Conservation (phyloP, 2,888 invertebrate genomes). For the Lissonota sp. region DNA sequence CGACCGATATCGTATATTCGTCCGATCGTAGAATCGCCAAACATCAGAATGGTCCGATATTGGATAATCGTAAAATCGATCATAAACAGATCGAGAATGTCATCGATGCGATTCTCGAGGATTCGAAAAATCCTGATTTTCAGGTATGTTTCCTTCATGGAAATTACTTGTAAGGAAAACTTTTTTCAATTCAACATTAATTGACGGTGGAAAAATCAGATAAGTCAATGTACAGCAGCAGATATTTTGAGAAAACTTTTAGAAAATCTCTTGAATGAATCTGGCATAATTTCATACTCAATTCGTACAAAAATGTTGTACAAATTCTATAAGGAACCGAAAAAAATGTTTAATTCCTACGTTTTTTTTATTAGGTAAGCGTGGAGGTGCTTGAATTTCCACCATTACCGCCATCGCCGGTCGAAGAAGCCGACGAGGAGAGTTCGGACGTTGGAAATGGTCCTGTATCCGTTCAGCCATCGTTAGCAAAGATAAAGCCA, state of each 20-base stretch:
- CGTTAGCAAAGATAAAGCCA: slow-evolving; percentile 72
- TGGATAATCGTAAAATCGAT: slow-evolving; percentile 83
- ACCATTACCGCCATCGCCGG: slow-evolving; percentile 93
- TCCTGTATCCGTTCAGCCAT: slow-evolving; percentile 63
- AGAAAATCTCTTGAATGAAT: no score
- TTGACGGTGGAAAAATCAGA: background rate
- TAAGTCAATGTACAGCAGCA: no score
- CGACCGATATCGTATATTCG: slow-evolving; percentile 73
- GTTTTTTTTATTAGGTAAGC: slow-evolving; percentile 75
- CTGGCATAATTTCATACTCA: no score
- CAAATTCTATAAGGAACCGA: background rate
- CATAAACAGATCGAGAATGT: slow-evolving; percentile 84
- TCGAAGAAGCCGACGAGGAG: slow-evolving; percentile 91
- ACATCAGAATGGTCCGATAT: slow-evolving; percentile 53
- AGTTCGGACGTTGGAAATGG: slow-evolving; percentile 87
- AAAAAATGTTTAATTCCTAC: background rate
- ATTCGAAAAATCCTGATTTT: slow-evolving; percentile 83
- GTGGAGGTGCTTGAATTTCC: slow-evolving; percentile 91
- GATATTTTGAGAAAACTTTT: no score
- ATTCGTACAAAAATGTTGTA: background rate
- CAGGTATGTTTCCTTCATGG: slow-evolving; percentile 74
- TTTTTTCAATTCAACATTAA: slow-evolving; percentile 8
- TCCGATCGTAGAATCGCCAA: slow-evolving; percentile 74
- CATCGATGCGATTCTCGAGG: slow-evolving; percentile 82
- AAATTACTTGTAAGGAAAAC: background rate